Percentiles rank a stretch among this genome's conserved stretches.
Evolutionary conservation across 2,797 vertebrate genomes (phyloP).

Genomic region (Nannoperca obscura): DNA sequence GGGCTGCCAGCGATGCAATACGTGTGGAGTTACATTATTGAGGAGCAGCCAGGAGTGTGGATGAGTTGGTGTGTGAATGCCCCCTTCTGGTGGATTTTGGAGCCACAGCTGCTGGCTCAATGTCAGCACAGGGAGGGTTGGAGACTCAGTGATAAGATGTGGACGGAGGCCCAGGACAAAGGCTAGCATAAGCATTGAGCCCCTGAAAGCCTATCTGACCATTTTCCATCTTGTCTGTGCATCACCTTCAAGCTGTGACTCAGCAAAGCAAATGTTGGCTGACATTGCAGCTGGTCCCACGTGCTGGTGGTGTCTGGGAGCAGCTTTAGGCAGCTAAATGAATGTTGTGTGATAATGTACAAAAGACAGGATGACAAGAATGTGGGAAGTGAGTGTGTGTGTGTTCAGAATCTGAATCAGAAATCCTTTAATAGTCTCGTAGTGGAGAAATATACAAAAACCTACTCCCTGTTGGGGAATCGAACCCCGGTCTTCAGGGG

Average conservation of each 20-base stretch:
- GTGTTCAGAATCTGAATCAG: too few species aligned
- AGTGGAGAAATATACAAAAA: too few species aligned
- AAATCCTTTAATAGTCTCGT: too few species aligned
- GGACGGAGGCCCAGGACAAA: rapidly evolving
- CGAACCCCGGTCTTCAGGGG: too few species aligned
- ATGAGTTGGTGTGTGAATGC: slow-evolving; percentile 56
- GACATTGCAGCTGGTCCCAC: background rate
- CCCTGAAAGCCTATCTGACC: background rate
- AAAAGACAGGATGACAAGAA: background rate
- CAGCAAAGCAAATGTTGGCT: background rate
- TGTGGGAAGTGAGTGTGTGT: background rate
- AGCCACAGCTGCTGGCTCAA: slow-evolving; percentile 14
- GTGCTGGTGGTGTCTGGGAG: too few species aligned
- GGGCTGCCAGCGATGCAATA: slow-evolving; percentile 33
- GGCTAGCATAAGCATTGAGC: too few species aligned
- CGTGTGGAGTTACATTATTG: slow-evolving; percentile 16
- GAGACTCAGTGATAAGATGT: background rate
- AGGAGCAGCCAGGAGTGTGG: slow-evolving; percentile 3
- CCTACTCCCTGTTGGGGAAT: too few species aligned
- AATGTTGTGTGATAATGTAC: background rate
- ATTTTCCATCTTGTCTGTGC: too few species aligned
- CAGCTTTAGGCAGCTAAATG: background rate
- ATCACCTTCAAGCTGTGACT: background rate
- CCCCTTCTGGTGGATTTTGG: slow-evolving; percentile 78
- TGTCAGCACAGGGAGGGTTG: background rate